Base-by-base conservation (phyloP, 2,888 invertebrate species). In the Notocelia uddmanniana region DNA sequence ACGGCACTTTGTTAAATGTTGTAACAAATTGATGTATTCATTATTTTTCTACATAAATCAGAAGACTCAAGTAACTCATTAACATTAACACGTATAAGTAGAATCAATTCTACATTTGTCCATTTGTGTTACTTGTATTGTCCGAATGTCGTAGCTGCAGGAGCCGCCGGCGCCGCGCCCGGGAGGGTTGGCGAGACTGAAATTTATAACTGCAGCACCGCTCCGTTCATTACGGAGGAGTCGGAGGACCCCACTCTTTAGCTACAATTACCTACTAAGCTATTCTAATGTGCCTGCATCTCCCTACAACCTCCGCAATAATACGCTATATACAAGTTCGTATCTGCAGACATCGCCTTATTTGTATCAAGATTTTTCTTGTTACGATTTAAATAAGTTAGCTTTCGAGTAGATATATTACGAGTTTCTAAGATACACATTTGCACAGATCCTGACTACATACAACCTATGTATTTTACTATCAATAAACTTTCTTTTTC, bases 181-280 rank as follows among this genome's bases (percentile, higher is more conserved):
- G 48, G 63, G 64, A 54, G 70, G 73, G 74, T 77, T 75, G 76
- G 77, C 77, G 76, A 76, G 66, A 71, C 75, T 76, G 78, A 76
- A 82, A 85, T 85, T 84, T 85, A 85, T 83, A 84, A 80, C 82
- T 79, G 81, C 79, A 75, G 78, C 52, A 34, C 34, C 62, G 76
- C 78, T 77, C 70, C 78, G 79, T 83, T 84, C 82, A 86, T 85
- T 85, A 85, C 80, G 72, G 64, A 74, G 72, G 66, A 31, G 8
- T 5, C 26, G n/a, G n/a, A 2, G 5, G 26, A 74, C 74, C 76
- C 74, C 52, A 69, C 74, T 76, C 76, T 77, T 77, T 78, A 80
- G 76, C 76, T 78, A 73, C 63, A 77, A 76, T 78, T 73, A 77
- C 74, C 74, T 75, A 72, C 73, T 62, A 69, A 73, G 69, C 59